Conservation (phyloP, 2,113 vertebrate species). For the Tetrao urogallus region DNA sequence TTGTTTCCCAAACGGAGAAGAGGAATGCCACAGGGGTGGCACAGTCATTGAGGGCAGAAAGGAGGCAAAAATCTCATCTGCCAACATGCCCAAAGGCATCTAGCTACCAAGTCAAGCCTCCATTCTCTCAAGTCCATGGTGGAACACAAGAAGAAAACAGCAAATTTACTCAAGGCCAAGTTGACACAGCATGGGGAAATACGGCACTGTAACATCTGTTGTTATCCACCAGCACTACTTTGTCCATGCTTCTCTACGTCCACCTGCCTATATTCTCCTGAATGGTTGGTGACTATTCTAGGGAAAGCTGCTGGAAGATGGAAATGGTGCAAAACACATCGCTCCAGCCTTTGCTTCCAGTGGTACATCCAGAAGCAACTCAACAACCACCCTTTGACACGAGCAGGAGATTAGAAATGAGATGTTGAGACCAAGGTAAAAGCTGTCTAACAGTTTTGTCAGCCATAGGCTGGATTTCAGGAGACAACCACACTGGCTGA, state of each 20-base stretch:
- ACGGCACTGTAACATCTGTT: not conserved
- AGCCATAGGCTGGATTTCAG: no score
- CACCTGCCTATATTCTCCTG: not conserved
- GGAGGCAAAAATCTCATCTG: not conserved
- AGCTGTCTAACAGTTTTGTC: not conserved
- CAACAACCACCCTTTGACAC: not conserved
- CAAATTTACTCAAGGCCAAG: not conserved
- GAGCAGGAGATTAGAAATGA: not conserved
- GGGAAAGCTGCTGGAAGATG: not conserved
- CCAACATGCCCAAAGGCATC: not conserved
- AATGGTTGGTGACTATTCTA: not conserved
- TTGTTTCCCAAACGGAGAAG: not conserved
- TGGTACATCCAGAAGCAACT: not conserved
- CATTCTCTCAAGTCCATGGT: not conserved
- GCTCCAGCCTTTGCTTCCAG: not conserved
- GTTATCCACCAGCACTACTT: not conserved
- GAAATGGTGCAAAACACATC: not conserved
- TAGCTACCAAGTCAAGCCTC: not conserved
- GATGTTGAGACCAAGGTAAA: not conserved
- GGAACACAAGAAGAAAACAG: not conserved
- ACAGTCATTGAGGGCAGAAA: accelerated
- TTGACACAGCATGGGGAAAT: not conserved
- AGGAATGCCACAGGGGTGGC: accelerated
- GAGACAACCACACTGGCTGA: not conserved
- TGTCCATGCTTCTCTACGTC: not conserved